phyloP scores from a whole-genome alignment of 2,113 vertebrate species.

The Megaceryle torquata region DNA sequence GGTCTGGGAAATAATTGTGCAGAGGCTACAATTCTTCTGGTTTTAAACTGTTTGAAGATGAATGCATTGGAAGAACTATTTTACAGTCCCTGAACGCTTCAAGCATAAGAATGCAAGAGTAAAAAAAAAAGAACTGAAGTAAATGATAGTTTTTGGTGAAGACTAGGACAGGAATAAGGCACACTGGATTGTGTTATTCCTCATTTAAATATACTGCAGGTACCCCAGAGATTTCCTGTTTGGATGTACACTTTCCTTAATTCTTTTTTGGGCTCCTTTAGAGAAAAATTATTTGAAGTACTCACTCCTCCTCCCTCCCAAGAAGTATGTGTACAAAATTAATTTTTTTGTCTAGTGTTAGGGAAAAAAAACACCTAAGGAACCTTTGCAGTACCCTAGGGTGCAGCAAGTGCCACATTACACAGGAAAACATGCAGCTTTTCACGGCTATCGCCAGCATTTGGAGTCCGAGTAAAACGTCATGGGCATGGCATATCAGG shows the following conservation, averaged over 20 bases:
- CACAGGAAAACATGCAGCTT: background rate
- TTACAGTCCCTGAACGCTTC: background rate
- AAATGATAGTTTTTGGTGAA: background rate
- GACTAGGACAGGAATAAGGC: background rate
- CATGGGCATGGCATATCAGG: background rate
- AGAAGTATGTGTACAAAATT: background rate
- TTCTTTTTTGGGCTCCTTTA: background rate
- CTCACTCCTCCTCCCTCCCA: background rate
- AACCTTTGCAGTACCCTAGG: background rate
- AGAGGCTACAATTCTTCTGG: background rate
- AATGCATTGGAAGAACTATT: background rate
- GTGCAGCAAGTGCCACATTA: background rate
- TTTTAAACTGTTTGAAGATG: background rate
- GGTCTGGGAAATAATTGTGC: constrained; percentile 13
- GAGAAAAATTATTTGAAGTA: background rate
- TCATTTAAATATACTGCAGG: background rate
- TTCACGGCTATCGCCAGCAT: background rate
- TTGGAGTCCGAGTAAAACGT: background rate
- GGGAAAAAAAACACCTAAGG: background rate
- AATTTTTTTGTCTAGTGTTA: background rate
- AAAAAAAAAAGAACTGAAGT: background rate
- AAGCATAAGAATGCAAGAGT: background rate
- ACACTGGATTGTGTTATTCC: background rate
- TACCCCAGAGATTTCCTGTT: background rate
- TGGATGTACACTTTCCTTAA: background rate